Percentiles rank a stretch among this genome's conserved stretches.
Conservation (phyloP, 2,113 vertebrate genomes). For the Anser cygnoides region DNA sequence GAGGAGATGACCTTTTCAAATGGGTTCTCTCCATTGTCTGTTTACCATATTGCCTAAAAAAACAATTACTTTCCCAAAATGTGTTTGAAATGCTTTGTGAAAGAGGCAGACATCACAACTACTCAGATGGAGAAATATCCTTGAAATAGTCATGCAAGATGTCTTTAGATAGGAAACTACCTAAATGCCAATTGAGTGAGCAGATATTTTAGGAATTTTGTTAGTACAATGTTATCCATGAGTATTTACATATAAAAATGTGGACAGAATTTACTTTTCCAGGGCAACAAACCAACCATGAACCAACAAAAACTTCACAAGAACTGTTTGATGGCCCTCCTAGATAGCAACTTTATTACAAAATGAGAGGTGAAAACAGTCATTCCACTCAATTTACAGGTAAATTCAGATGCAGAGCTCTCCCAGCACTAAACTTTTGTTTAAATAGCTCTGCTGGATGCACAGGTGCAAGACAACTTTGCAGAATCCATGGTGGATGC, state of each 20-base stretch:
- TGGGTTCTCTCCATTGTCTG: not conserved
- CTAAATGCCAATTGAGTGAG: not conserved
- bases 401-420: conserved; percentile 11
- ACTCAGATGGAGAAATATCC: not conserved
- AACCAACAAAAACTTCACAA: conserved; percentile 80
- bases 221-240: not conserved
- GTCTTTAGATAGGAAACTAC: not conserved
- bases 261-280: not conserved
- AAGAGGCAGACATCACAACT: not conserved
- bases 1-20: not conserved
- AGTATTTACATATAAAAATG: not conserved
- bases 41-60: not conserved
- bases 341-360: conserved; percentile 81
- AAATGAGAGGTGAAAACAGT: conserved; percentile 81
- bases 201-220: not conserved
- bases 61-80: not conserved
- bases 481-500: not conserved
- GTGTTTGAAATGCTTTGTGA: not conserved
- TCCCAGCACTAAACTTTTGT: not conserved
- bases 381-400: conserved; percentile 73
- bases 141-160: not conserved
- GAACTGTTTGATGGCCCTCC: conserved; percentile 69
- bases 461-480: not conserved
- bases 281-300: conserved; percentile 79
- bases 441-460: fast-evolving